Evolutionary conservation across 2,888 invertebrate species (phyloP).

Genomic region (Rhodophaea formosa): DNA sequence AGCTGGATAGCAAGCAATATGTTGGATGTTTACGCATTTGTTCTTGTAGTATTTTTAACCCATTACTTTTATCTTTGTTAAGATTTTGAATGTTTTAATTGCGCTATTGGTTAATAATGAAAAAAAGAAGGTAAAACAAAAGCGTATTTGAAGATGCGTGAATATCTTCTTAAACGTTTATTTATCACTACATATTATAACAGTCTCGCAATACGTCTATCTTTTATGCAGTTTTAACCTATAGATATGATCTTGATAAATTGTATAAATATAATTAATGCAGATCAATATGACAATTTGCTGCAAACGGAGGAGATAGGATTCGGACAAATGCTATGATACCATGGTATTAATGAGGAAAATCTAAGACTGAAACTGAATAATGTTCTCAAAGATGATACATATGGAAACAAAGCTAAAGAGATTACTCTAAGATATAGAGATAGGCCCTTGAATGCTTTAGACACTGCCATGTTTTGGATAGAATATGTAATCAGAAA

Average conservation of each 20-base stretch:
- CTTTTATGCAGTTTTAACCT: too few species aligned
- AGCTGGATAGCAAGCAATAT: slow-evolving; percentile 62
- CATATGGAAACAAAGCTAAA: slow-evolving; percentile 55
- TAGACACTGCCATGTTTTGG: slow-evolving; percentile 79
- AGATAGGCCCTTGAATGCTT: slow-evolving; percentile 75
- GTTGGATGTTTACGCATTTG: slow-evolving; percentile 66
- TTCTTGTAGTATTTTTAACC: slow-evolving; percentile 34
- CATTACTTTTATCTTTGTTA: slow-evolving; percentile 28
- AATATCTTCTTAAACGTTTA: too few species aligned
- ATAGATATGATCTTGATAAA: too few species aligned
- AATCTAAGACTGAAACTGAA: slow-evolving; percentile 48
- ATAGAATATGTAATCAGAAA: slow-evolving; percentile 80
- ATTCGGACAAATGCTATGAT: slow-evolving; percentile 65
- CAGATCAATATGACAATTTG: slow-evolving; percentile 76
- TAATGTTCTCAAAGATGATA: slow-evolving; percentile 60
- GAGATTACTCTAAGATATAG: slow-evolving; percentile 68
- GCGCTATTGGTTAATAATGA: neutral
- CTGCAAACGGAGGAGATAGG: slow-evolving; percentile 62
- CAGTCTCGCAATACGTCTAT: too few species aligned
- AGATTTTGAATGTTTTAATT: neutral
- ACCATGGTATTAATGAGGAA: slow-evolving; percentile 64
- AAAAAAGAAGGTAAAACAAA: slow-evolving; percentile 1
- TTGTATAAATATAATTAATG: too few species aligned
- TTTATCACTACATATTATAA: too few species aligned
- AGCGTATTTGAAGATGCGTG: neutral